Evolutionary conservation across 2,888 invertebrate genomes (phyloP), one percentile per base, ranked within the genome.

Genomic region (Cristatella mucedo): DNA sequence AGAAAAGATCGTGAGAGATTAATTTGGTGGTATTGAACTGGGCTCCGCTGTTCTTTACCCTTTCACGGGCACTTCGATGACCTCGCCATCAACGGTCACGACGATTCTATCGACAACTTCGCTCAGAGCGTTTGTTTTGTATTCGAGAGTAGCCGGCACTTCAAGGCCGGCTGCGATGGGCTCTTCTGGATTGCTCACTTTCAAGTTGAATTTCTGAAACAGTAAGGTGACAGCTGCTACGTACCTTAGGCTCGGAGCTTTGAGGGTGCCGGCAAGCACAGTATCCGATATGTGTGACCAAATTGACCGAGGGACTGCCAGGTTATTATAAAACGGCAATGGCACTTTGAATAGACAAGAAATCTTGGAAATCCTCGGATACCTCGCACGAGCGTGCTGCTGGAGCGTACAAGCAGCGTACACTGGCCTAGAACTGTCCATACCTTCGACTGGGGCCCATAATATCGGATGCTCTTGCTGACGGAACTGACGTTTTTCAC

Each of bases 131-230:
- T n/a, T n/a, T 5, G 55, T 49, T 38, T 48, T 48, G 48, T 53
- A 65, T 46, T 60, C 59, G 13, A 65, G 46, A 11, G 55, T 46
- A 33, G 59, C 61, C 16, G 55, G 45, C 9, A 63, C 59, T 47
- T 57, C 52, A 32, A 65, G 44, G 3, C 63, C 64, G 29, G 63
- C 52, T 6, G 65, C 63, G 9, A 65, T 55, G 20, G 58, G 56
- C 32, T 54, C 53, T 21, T 57, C 57, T 19, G 59, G 59, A 41
- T 59, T 62, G 36, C 59, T 59, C 19, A 59, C 60, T 50, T 57
- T 61, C 33, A 64, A 40, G 29, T 46, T 52, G 44, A 64, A 64
- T 43, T 50, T 47, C 63, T 65, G 48, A 13, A 52, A 46, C 18
- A n/a, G 6, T 11, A 24, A 37, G 4, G 5, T 11, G 2, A 33